Evolutionary conservation across 2,888 invertebrate species (phyloP), one percentile per base, ranked within the genome.

Genomic region (Noctua janthe): DNA sequence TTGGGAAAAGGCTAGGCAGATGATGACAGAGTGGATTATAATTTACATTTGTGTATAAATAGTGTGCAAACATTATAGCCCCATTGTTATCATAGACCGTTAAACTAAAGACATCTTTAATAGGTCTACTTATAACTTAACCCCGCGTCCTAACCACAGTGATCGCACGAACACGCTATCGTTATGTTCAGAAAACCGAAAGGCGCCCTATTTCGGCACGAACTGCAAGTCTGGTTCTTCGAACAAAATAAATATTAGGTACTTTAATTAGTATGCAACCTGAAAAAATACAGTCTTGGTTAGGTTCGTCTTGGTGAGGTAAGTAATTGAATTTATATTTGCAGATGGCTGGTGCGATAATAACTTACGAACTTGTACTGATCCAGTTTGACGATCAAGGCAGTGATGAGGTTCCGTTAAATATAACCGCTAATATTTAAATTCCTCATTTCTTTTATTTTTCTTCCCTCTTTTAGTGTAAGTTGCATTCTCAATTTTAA

Each of bases 351-450:
- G 97, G 97, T 35, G 97, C 98, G 0, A 97, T 98, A 66, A 96
- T 98, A 17, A 98, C 98, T 0, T 98, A 97, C 85, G 98, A 98
- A 90, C 91, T 98, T n/a, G 97, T 98, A 7, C 93, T 98, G 20
- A 96, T 97, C 39, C 97, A 95, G 75, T 95, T 94, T 64, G 94
- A 94, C 43, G 85, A 86, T 11, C 84, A 76, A 29, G 84, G 79
- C 7, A 49, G 7, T 39, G 70, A 78, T 29, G 76, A n/a, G 1
- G 10, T 78, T 5, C 51, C 11, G 5, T 79, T 84, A 15, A 86
- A 86, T 69, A 70, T 77, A 29, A 75, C 59, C 17, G 78, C 74
- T 66, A 81, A 47, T 67, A 59, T 72, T 56, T 78, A 47, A 78
- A 39, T 6, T 23, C 0, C 11, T 43, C 8, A 47, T 74, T n/a